Evolutionary conservation across 1,140 invertebrate genomes (phyloP).

Genomic region (Tribolium castaneum): DNA sequence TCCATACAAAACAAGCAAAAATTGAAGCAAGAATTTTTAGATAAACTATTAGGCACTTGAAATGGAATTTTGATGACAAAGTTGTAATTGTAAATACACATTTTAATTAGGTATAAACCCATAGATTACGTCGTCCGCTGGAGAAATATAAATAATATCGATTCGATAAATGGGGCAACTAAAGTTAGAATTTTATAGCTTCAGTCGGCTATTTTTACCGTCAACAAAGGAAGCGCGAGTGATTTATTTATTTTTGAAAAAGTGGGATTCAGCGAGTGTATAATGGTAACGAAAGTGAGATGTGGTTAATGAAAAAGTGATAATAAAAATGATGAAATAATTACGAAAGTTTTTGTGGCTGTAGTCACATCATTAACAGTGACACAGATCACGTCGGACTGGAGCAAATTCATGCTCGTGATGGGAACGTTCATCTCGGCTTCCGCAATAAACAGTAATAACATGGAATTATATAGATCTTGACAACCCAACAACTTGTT

Average conservation of each 20-base stretch:
- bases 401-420: conserved; percentile 38
- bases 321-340: conserved; percentile 38
- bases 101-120: no score
- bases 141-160: neutral
- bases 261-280: neutral
- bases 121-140: no score
- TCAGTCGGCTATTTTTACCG: conserved; percentile 15
- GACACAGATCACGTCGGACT: conserved; percentile 36
- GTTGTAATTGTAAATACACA: no score
- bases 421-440: conserved; percentile 45
- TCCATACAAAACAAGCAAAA: no score
- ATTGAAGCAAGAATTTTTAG: no score
- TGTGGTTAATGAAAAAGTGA: neutral
- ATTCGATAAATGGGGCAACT: conserved; percentile 5
- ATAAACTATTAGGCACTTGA: no score
- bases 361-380: conserved; percentile 39
- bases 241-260: conserved; percentile 38
- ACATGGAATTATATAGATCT: conserved; percentile 47
- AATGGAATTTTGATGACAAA: no score
- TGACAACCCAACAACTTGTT: conserved; percentile 48
- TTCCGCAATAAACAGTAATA: conserved; percentile 50
- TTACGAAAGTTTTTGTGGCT: conserved; percentile 34
- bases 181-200: conserved; percentile 44
- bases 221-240: neutral
- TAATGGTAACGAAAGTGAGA: conserved; percentile 20